Base-by-base conservation (phyloP, 2,113 vertebrate species). In the Lutjanus erythropterus region DNA sequence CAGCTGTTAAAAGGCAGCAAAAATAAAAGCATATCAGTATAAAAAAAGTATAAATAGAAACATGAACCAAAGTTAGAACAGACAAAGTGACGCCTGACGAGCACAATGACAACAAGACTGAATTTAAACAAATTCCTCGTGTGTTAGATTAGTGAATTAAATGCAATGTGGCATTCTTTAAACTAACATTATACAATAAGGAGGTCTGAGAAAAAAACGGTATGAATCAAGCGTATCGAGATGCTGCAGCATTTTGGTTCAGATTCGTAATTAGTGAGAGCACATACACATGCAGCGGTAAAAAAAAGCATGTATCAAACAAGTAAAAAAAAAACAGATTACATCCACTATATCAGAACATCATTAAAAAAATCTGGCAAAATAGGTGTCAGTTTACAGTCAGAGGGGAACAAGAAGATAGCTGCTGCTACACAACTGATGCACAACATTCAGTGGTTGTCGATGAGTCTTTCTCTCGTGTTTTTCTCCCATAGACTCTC, bases 11-110 rank as follows among this genome's bases (percentile, higher is more conserved):
- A 70, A 80, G 46, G 19, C 12, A 71, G 21, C 47, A 56, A 31
- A 75, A 71, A 56, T 4, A 62, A 42, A 69, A 10, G 2, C 31
- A 64, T 62, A 27, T 23, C 7, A 39, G 18, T 68, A 50, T 33
- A 58, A 71, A 49, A 42, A 71, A 67, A 39, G 31, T 66, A 71
- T 21, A 44, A 62, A 87, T 67, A 71, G 12, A 86, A 72, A 62
- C 27, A 83, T 12, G 3, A 60, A 65, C 14, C 12, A 78, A 78
- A 46, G 35, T 42, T 53, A 49, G 39, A 76, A 77, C 42, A 66
- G 55, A 69, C 39, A 25, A 42, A 31, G 2, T 16, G 18, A 59
- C 3, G 1, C 60, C 67, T 59, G 35, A 70, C 33, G 50, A 70
- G 41, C 37, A 50, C 55, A 62, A 10, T 27, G 44, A 50, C 33